Evolutionary conservation across 92 coral and sea anemone genomes (phyloP).

Genomic region (Palythoa caribaeorum): DNA sequence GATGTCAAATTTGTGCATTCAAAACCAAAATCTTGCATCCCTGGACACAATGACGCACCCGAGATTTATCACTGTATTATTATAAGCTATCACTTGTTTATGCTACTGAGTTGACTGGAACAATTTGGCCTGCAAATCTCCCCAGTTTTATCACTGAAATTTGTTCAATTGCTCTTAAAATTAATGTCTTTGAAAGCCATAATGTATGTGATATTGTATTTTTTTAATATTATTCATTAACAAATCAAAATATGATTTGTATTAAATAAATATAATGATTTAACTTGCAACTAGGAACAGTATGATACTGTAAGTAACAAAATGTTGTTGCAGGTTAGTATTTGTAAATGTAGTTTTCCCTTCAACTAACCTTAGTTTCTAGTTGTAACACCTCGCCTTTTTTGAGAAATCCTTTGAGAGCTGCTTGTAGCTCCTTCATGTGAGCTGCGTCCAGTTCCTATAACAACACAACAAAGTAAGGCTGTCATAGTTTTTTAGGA

Average conservation of each 20-base stretch:
- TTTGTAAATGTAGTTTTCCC: background rate
- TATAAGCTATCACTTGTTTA: too few species aligned
- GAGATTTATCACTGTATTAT: too few species aligned
- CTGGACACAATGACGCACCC: too few species aligned
- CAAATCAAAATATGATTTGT: background rate
- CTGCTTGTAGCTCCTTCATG: slow-evolving; percentile 84
- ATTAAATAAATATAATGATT: background rate
- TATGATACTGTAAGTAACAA: background rate
- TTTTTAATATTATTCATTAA: background rate
- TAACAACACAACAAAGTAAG: background rate
- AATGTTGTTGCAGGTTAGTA: background rate
- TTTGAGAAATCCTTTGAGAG: slow-evolving; percentile 83
- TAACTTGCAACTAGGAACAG: background rate
- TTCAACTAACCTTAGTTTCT: slow-evolving; percentile 81
- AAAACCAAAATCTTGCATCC: too few species aligned
- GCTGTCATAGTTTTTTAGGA: too few species aligned
- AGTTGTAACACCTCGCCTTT: slow-evolving; percentile 91
- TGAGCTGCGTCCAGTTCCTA: slow-evolving; percentile 84
- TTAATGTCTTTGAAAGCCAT: background rate
- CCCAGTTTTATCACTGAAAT: background rate
- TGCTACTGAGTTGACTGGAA: background rate
- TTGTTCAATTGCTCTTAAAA: background rate
- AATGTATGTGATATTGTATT: background rate
- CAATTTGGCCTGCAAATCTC: background rate
- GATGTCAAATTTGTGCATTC: too few species aligned